phyloP scores from a whole-genome alignment of 37 sponge, comb jelly and placozoan genomes.

The Theonella swinhoei region DNA sequence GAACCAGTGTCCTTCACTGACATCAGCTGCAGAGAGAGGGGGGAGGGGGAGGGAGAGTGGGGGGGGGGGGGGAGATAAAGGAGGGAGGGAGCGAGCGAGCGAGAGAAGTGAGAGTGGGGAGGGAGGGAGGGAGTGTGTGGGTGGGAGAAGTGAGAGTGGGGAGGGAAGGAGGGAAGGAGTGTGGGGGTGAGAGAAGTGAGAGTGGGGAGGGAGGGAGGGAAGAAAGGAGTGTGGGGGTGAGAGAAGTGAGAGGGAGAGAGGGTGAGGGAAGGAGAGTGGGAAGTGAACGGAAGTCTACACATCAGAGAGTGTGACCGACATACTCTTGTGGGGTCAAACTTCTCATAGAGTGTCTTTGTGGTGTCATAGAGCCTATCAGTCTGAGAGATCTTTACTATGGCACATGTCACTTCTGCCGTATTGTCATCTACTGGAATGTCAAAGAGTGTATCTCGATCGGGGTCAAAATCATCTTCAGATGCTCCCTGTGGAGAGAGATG shows the following conservation, averaged over 20 bases:
- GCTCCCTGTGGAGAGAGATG: not conserved
- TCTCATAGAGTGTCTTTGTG: conserved; percentile 15
- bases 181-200: not conserved
- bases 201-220: not conserved
- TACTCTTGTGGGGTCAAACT: conserved; percentile 36
- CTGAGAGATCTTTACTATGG: not conserved
- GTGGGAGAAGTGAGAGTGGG: not conserved
- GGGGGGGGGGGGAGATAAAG: not conserved
- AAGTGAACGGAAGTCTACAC: not conserved
- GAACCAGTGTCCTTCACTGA: not conserved
- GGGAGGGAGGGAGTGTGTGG: too few relatives aligned
- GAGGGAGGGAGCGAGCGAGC: too few relatives aligned
- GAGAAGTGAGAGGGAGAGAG: conserved; percentile 8
- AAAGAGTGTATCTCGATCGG: not conserved
- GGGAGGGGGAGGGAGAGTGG: not conserved
- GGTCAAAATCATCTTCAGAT: not conserved
- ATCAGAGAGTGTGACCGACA: not conserved
- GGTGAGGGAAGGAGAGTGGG: not conserved
- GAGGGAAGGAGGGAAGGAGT: conserved; percentile 6
- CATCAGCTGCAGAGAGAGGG: not conserved
- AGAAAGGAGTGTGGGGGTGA: not conserved
- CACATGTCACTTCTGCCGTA: not conserved
- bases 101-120: too few relatives aligned
- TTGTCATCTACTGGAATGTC: conserved; percentile 25
- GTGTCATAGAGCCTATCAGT: conserved; percentile 24